phyloP scores from a whole-genome alignment of 2,797 vertebrate genomes.

The Dryobates pubescens region DNA sequence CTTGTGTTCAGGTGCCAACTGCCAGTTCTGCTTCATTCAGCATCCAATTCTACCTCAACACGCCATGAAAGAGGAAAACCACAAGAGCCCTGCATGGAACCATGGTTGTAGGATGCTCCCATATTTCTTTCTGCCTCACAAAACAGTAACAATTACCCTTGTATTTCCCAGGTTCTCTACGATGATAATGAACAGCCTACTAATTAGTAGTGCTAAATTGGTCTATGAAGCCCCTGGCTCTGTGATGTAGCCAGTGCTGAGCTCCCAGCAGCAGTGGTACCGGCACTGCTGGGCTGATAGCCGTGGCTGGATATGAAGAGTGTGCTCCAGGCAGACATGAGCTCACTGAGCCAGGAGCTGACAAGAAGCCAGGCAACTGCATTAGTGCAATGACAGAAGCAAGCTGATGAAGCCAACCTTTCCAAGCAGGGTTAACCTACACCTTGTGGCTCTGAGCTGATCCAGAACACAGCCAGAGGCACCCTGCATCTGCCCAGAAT shows the following conservation, averaged over 20 bases:
- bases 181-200: background rate
- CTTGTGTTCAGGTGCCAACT: background rate
- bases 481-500: background rate
- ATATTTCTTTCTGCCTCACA: background rate
- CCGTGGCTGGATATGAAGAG: background rate
- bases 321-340: fast-evolving
- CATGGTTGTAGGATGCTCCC: background rate
- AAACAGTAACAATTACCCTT: background rate
- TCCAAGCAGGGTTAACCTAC: background rate
- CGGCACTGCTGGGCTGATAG: background rate
- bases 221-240: background rate
- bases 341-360: background rate
- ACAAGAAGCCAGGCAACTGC: background rate
- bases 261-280: background rate
- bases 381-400: background rate
- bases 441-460: background rate
- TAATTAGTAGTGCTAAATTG: background rate
- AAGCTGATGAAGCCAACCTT: background rate
- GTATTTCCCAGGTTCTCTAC: background rate
- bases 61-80: background rate
- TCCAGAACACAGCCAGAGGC: background rate
- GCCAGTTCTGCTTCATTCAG: background rate
- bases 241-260: fast-evolving
- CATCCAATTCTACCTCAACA: background rate
- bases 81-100: background rate